Conservation (phyloP, 92 coral and sea anemone species). For the Metridium senile region DNA sequence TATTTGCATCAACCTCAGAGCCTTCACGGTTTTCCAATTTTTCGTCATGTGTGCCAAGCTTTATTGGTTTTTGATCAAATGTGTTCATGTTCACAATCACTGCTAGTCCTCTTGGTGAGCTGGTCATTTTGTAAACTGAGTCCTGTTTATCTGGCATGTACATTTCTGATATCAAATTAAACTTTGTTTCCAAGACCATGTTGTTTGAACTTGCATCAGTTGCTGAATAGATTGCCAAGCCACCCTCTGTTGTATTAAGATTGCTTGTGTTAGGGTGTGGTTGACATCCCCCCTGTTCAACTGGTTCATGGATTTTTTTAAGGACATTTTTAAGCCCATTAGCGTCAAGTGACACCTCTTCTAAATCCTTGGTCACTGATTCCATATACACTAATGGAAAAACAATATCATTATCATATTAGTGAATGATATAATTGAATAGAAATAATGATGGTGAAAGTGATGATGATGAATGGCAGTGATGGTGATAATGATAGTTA, state of each 20-base stretch:
- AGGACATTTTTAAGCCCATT: background rate
- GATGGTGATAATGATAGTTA: background rate
- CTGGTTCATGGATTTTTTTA: background rate
- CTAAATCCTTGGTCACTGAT: no score
- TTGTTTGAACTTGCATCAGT: background rate
- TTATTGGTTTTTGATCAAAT: constrained; percentile 29
- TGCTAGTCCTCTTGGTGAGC: constrained; percentile 78
- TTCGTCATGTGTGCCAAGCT: constrained; percentile 1
- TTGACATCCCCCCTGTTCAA: background rate
- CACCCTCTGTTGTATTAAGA: background rate
- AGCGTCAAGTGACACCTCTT: no score
- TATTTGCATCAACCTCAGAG: constrained; percentile 54
- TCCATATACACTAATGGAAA: no score
- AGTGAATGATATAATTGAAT: no score
- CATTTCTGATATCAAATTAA: constrained; percentile 25
- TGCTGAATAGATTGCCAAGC: background rate
- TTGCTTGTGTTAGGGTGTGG: background rate
- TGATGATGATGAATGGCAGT: background rate
- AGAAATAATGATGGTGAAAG: background rate
- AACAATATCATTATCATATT: no score
- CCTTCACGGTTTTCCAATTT: constrained; percentile 54
- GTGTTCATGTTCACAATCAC: constrained; percentile 66
- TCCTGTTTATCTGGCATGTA: constrained; percentile 23
- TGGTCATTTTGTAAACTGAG: constrained; percentile 62
- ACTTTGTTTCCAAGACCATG: background rate